Evolutionary conservation across 2,113 vertebrate species (phyloP).

Genomic region (Megaceryle maxima): DNA sequence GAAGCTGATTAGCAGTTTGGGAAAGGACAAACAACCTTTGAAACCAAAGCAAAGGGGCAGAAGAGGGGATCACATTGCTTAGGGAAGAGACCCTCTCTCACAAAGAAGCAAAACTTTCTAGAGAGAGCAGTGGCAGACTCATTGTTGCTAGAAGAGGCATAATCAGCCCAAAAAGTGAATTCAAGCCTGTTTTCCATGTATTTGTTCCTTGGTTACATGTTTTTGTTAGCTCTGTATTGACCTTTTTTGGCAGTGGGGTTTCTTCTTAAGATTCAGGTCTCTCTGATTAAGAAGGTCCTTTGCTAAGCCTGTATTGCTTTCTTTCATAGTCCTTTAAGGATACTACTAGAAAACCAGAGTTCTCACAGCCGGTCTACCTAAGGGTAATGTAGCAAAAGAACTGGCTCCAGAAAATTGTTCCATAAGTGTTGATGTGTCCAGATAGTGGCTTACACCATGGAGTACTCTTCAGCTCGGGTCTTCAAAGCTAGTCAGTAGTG

Average conservation of each 20-base stretch:
- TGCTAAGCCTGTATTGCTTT: not conserved
- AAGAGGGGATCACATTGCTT: not conserved
- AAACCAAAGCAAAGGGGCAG: not conserved
- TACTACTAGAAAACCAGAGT: not conserved
- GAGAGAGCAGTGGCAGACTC: not conserved
- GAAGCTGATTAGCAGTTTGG: not conserved
- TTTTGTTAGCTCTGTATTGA: not conserved
- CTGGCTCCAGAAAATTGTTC: conserved; percentile 50
- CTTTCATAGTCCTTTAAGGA: not conserved
- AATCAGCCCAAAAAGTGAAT: not conserved
- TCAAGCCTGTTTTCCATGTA: not conserved
- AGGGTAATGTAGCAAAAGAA: not conserved
- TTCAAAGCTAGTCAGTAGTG: conserved; percentile 23
- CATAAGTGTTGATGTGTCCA: not conserved
- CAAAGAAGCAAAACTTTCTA: not conserved
- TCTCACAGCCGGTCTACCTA: not conserved
- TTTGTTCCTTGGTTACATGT: not conserved
- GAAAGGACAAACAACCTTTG: not conserved
- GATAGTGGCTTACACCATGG: conserved; percentile 27
- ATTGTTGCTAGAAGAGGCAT: not conserved
- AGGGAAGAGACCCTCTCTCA: not conserved
- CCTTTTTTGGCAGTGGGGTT: not conserved
- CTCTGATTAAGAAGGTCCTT: not conserved
- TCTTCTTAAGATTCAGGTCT: not conserved
- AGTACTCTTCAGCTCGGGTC: conserved; percentile 11